Conservation (phyloP, 2,797 vertebrate genomes). For the Amblyopsis hoosieri region DNA sequence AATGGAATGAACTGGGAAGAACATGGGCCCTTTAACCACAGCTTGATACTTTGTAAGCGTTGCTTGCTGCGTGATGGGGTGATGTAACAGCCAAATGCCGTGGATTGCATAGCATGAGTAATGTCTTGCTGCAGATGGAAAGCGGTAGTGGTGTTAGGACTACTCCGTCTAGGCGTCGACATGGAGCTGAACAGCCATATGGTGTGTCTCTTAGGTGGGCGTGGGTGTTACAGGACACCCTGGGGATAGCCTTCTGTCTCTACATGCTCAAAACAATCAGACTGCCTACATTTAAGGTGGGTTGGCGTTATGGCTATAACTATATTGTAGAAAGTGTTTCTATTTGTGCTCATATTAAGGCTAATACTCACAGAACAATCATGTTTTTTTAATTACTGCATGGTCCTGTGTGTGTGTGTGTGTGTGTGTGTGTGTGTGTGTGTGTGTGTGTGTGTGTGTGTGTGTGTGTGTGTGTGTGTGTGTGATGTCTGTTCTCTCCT, state of each 20-base stretch:
- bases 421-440: no score
- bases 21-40: not conserved
- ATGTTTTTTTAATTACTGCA: no score
- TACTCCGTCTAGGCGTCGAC: not conserved
- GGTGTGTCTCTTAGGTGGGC: slow-evolving; percentile 85
- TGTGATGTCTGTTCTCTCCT: not conserved
- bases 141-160: not conserved
- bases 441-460: no score
- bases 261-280: slow-evolving; percentile 96
- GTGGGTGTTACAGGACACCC: slow-evolving; percentile 92
- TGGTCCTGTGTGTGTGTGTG: no score
- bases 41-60: not conserved
- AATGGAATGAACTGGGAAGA: no score
- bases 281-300: slow-evolving; percentile 94
- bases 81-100: not conserved
- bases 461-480: no score
- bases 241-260: slow-evolving; percentile 95
- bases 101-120: not conserved
- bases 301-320: not conserved
- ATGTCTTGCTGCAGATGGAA: slow-evolving; percentile 5
- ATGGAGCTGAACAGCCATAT: slow-evolving; percentile 20
- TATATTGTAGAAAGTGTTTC: not conserved
- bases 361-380: no score
- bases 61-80: not conserved
- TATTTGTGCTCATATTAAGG: not conserved